Conservation (phyloP, 92 coral and sea anemone genomes). For the Zoanthus sansibaricus region DNA sequence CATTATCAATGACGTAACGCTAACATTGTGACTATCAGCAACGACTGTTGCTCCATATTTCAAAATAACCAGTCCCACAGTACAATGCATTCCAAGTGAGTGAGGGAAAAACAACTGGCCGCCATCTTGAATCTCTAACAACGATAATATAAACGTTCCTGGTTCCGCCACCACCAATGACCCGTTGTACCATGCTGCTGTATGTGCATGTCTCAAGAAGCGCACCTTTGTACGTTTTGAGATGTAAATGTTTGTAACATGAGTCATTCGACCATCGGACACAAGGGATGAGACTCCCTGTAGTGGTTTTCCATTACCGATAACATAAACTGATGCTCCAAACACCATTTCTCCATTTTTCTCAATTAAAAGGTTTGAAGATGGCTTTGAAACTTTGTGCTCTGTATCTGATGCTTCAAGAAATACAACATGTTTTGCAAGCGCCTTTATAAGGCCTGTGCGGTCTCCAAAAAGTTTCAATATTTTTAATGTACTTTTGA, state of each 20-base stretch:
- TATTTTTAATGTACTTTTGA: constrained; percentile 36
- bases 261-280: constrained; percentile 71
- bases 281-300: constrained; percentile 53
- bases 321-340: constrained; percentile 66
- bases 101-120: constrained; percentile 62
- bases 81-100: constrained; percentile 64
- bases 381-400: constrained; percentile 68
- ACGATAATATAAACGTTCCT: constrained; percentile 63
- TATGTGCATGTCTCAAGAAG: constrained; percentile 57
- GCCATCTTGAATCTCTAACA: constrained; percentile 71
- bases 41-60: constrained; percentile 66
- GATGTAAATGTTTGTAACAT: constrained; percentile 60
- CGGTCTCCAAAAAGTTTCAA: constrained; percentile 68
- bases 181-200: constrained; percentile 55
- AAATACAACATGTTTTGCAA: constrained; percentile 57
- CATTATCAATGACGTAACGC: constrained; percentile 64
- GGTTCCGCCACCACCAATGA: constrained; percentile 46
- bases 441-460: constrained; percentile 61
- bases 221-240: constrained; percentile 50
- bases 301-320: constrained; percentile 58
- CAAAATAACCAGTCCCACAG: constrained; percentile 61
- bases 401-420: constrained; percentile 65
- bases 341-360: constrained; percentile 61
- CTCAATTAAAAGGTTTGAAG: constrained; percentile 62
- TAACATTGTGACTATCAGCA: constrained; percentile 66